Evolutionary conservation across 2,888 invertebrate species (phyloP).

Genomic region (Eretmocerus hayati): DNA sequence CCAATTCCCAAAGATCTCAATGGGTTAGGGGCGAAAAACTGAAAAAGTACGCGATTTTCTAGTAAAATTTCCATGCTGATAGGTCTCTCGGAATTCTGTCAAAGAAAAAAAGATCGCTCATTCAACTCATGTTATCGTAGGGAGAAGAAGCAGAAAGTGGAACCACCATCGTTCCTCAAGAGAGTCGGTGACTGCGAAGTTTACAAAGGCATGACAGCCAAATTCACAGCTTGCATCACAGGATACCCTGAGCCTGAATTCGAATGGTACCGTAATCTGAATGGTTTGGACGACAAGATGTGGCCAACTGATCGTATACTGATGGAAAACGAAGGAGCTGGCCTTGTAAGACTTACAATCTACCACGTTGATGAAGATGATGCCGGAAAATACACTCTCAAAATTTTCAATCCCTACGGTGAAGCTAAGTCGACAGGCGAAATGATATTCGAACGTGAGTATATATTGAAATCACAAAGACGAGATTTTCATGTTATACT

Average conservation of each 20-base stretch:
- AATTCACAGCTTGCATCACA: slow-evolving; percentile 87
- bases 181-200: slow-evolving; percentile 83
- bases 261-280: slow-evolving; percentile 73
- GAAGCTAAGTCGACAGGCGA: slow-evolving; percentile 74
- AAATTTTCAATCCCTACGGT: slow-evolving; percentile 78
- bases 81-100: too few relatives aligned
- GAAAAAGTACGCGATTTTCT: too few relatives aligned
- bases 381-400: slow-evolving; percentile 76
- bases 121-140: slow-evolving; percentile 43
- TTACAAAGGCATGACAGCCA: slow-evolving; percentile 79
- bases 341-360: slow-evolving; percentile 75
- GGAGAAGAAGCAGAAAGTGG: slow-evolving; percentile 65
- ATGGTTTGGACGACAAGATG: slow-evolving; percentile 66
- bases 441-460: slow-evolving; percentile 73
- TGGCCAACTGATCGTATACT: slow-evolving; percentile 76
- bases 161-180: slow-evolving; percentile 83
- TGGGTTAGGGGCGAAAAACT: too few relatives aligned
- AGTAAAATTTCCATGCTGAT: too few relatives aligned
- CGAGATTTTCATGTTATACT: too few relatives aligned
- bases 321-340: slow-evolving; percentile 76
- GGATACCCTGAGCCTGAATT: slow-evolving; percentile 83
- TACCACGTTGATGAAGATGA: slow-evolving; percentile 72
- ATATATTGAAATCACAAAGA: too few relatives aligned
- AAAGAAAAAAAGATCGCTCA: too few relatives aligned
- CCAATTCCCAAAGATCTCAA: too few relatives aligned